Evolutionary conservation across 2,888 invertebrate species (phyloP).

Genomic region (Icerya purchasi): DNA sequence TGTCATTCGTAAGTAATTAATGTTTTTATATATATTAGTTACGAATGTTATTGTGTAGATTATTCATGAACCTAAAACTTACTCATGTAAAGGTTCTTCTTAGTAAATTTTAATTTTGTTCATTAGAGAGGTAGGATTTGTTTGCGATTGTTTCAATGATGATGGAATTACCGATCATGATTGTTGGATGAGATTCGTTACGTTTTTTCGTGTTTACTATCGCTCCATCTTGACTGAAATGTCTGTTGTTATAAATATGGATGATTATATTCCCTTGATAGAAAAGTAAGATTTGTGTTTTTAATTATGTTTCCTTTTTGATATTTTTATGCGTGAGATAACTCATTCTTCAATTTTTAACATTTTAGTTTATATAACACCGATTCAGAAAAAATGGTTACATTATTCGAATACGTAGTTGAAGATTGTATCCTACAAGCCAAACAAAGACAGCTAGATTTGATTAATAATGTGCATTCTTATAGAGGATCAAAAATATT

Average conservation of each 20-base stretch:
- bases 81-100: background rate
- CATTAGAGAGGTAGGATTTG: background rate
- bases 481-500: conserved; percentile 8
- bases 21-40: background rate
- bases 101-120: background rate
- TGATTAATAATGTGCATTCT: conserved; percentile 25
- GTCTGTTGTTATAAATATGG: background rate
- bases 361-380: conserved; percentile 18
- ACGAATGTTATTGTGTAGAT: background rate
- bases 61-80: no score
- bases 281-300: background rate
- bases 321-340: no score
- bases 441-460: conserved; percentile 34
- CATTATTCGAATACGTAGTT: conserved; percentile 37
- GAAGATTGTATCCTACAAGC: conserved; percentile 41
- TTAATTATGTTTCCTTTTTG: no score
- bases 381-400: conserved; percentile 41
- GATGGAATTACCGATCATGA: background rate
- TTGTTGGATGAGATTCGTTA: background rate
- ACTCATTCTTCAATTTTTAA: no score
- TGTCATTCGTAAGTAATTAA: background rate
- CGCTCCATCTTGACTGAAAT: background rate
- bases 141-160: background rate
- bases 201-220: background rate
- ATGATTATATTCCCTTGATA: background rate